Conservation (phyloP, 2,797 vertebrate species). For the Danio aesculapii region DNA sequence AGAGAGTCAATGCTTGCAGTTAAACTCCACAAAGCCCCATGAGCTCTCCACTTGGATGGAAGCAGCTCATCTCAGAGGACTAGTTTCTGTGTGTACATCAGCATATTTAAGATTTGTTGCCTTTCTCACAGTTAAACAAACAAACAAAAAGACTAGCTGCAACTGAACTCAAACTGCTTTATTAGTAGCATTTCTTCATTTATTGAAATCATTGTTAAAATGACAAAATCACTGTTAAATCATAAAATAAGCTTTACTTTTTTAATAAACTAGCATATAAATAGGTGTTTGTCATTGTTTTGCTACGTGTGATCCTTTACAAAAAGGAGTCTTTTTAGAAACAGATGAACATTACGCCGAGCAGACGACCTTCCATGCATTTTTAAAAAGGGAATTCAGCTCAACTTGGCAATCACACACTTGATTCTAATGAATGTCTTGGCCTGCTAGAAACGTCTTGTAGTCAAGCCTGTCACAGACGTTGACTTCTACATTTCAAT, state of each 20-base stretch:
- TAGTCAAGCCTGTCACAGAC: slow-evolving; percentile 24
- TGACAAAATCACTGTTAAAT: neutral
- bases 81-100: slow-evolving; percentile 32
- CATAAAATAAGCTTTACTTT: neutral
- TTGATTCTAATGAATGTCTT: slow-evolving; percentile 66
- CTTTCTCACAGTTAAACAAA: neutral
- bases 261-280: no score
- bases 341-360: slow-evolving; percentile 63
- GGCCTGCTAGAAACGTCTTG: slow-evolving; percentile 62
- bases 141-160: neutral
- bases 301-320: slow-evolving; percentile 49
- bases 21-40: neutral
- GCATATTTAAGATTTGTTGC: slow-evolving; percentile 25
- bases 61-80: slow-evolving; percentile 30
- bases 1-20: neutral
- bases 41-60: neutral
- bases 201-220: neutral
- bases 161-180: neutral
- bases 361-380: slow-evolving; percentile 72
- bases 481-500: slow-evolving; percentile 17
- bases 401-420: slow-evolving; percentile 73
- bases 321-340: slow-evolving; percentile 60
- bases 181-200: neutral
- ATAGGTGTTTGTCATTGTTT: neutral
- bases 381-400: slow-evolving; percentile 67